phyloP scores from a whole-genome alignment of 2,113 vertebrate species.

The Xiphophorus couchianus region DNA sequence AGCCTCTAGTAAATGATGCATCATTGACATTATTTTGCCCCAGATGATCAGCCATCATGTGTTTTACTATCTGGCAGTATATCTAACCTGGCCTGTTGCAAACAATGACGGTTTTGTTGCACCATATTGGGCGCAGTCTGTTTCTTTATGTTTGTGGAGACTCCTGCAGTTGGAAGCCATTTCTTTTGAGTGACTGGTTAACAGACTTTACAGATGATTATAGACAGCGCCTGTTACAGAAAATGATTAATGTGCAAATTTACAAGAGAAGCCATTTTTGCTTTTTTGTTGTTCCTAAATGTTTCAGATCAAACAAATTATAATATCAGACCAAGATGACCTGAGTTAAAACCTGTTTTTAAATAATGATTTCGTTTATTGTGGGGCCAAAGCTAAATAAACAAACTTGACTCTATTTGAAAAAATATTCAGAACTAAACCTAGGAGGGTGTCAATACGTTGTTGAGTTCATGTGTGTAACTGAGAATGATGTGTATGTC shows the following conservation, averaged over 20 bases:
- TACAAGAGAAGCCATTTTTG: constrained; percentile 31
- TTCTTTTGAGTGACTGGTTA: constrained; percentile 13
- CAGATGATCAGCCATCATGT: constrained; percentile 70
- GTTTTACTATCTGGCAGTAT: constrained; percentile 53
- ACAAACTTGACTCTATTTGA: too few relatives aligned
- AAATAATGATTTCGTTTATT: too few relatives aligned
- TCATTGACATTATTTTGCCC: constrained; percentile 54
- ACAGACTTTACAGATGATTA: constrained; percentile 15
- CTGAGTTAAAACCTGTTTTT: too few relatives aligned
- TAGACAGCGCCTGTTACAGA: constrained; percentile 4
- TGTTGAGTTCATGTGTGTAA: constrained; percentile 3
- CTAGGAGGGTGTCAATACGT: neutral
- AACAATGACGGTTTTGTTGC: constrained; percentile 16
- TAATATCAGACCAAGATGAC: too few relatives aligned
- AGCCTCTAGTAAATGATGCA: constrained; percentile 36
- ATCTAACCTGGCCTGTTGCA: constrained; percentile 32
- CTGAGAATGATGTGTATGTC: neutral
- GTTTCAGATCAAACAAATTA: neutral
- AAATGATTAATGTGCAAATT: constrained; percentile 37
- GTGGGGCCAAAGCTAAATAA: too few relatives aligned
- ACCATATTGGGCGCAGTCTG: constrained; percentile 1
- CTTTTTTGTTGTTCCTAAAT: neutral
- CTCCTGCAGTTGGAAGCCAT: constrained; percentile 23
- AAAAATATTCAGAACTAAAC: too few relatives aligned
- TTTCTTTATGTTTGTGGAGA: constrained; percentile 27